phyloP scores from a whole-genome alignment of 2,888 invertebrate species.

The Lypha dubia region DNA sequence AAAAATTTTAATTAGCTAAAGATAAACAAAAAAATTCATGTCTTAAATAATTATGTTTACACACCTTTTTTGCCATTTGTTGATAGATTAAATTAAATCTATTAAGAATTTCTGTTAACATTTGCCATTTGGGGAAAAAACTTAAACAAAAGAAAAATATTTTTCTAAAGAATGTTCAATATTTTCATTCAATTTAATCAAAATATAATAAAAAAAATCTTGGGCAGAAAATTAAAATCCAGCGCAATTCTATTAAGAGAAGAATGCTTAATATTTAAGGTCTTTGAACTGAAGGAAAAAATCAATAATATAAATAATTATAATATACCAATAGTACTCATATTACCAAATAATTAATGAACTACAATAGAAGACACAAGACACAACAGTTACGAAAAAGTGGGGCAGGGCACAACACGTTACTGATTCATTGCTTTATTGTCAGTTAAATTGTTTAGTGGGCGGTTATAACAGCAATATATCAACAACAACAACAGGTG shows the following conservation, averaged over 20 bases:
- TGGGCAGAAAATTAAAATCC: background rate
- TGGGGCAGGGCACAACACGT: conserved; percentile 13
- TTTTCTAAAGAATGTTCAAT: conserved; percentile 24
- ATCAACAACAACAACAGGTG: conserved; percentile 36
- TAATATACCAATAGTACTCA: conserved; percentile 31
- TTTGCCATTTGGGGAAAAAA: background rate
- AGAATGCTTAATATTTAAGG: conserved; percentile 24
- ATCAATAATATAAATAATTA: conserved; percentile 23
- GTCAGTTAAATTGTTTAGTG: conserved; percentile 40
- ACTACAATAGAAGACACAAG: background rate
- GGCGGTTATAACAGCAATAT: conserved; percentile 34
- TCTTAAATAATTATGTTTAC: conserved; percentile 6
- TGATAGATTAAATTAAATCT: too few relatives aligned
- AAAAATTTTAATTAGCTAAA: too few relatives aligned
- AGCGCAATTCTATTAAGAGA: conserved; percentile 44
- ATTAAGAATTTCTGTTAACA: conserved; percentile 2
- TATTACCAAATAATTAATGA: conserved; percentile 40
- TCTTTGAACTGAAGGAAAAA: conserved; percentile 56
- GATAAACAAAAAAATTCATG: too few relatives aligned
- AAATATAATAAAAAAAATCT: conserved; percentile 15
- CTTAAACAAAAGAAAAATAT: background rate
- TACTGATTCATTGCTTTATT: conserved; percentile 38
- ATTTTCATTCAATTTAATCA: background rate
- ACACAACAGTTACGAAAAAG: background rate
- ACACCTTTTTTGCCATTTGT: conserved; percentile 29